Percentiles rank a stretch among this genome's conserved stretches.
Evolutionary conservation across 2,113 vertebrate genomes (phyloP).

Genomic region (Toxotes jaculatrix): DNA sequence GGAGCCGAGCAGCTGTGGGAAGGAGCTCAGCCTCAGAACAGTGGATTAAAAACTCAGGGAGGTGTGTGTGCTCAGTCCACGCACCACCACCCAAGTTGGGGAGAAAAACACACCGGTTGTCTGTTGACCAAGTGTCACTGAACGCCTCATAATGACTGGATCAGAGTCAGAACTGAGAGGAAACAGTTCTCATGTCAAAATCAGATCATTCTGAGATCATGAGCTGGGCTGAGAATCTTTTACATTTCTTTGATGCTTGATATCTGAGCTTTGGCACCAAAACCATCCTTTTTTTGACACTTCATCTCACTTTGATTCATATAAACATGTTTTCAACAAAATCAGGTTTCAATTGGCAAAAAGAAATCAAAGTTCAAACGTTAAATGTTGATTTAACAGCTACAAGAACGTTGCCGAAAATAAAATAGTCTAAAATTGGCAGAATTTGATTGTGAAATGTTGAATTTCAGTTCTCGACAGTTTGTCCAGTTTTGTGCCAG

Average conservation of each 20-base stretch:
- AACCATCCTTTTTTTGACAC: not conserved
- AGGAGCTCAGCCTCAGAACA: conserved; percentile 20
- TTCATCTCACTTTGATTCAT: no score
- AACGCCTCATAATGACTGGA: conserved; percentile 14
- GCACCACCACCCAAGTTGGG: conserved; percentile 60
- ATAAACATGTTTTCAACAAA: not conserved
- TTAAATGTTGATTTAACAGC: not conserved
- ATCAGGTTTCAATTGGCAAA: not conserved
- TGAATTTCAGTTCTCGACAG: no score
- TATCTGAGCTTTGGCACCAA: not conserved
- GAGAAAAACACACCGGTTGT: conserved; percentile 15
- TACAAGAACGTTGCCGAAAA: no score
- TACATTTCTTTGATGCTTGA: rapidly evolving
- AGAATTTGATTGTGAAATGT: no score
- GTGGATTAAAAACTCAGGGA: conserved; percentile 54
- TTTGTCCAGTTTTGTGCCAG: no score
- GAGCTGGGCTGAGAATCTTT: not conserved
- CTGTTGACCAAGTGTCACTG: conserved; percentile 35
- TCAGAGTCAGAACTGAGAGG: not conserved
- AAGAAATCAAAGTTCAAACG: not conserved
- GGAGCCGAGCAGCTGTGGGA: conserved; percentile 46
- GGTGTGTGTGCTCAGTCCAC: conserved; percentile 36
- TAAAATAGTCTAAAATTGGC: no score
- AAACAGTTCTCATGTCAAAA: no score
- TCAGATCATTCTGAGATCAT: not conserved